Evolutionary conservation across 2,797 vertebrate species (phyloP), one percentile per base, ranked within the genome.

Genomic region (Gastrophryne carolinensis): DNA sequence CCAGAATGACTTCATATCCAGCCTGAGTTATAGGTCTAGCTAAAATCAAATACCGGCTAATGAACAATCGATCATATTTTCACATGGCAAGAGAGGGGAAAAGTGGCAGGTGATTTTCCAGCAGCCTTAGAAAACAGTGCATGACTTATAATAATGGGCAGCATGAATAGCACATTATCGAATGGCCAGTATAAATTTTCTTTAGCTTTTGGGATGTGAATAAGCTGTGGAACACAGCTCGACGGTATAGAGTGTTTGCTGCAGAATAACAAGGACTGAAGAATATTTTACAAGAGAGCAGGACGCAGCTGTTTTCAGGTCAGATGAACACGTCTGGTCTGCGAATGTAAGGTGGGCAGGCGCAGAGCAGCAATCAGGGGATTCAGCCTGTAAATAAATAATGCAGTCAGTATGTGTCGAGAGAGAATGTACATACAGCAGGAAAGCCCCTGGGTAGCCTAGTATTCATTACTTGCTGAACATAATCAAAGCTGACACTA

Each of bases 11-110:
- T 75, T 67, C 53, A 66, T 60, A 67, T 64, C 30, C 63, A 67
- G 63, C 53, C 56, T 53, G 34, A 74, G 72, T 56, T 65, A 44
- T 57, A 30, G 62, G 57, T 57, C 53, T 74, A 66, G 62, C 65
- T n/a, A 67, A 75, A 75, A 75, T 75, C 63, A 75, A 75, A 75
- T 58, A 75, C 39, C 72, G 53, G 30, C 66, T 75, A 75, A 66
- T 75, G 63, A 75, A 75, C 72, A 66, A 75, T 66, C 72, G 62
- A 75, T 75, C 72, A 75, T 57, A 74, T 58, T 67, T 67, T 60
- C 62, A 49, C 44, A 35, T 24, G 52, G 52, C 32, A 58, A 60
- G 21, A 50, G 62, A 73, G 50, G 29, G 61, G 50, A 57, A 58
- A 47, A 66, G 23, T 26, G 32, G 30, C 13, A 21, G 47, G 24